These are phyloP conservation scores for Haplochromis burtoni DNA, from an alignment of 2,113 vertebrate species.

Conservation along the genomic window DNA sequence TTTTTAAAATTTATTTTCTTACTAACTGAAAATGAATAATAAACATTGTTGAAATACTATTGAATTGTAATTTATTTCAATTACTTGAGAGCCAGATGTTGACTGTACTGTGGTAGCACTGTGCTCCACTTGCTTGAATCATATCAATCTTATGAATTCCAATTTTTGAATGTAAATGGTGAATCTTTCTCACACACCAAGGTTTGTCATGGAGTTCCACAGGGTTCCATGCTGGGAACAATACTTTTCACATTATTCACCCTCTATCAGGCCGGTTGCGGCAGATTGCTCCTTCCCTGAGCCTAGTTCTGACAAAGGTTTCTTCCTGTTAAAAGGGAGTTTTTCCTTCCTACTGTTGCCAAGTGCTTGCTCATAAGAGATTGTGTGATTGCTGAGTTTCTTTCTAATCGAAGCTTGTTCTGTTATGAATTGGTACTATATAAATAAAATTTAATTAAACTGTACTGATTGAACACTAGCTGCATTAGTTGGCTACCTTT, in stretches of 20 bases:
- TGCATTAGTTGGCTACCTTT: neutral
- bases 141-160: neutral
- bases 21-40: neutral
- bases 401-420: neutral
- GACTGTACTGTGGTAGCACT: neutral
- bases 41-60: neutral
- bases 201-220: neutral
- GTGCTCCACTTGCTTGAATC: neutral
- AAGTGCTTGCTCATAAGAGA: neutral
- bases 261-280: neutral
- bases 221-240: neutral
- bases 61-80: neutral
- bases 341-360: neutral
- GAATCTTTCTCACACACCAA: neutral
- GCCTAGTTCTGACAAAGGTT: neutral
- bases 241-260: neutral
- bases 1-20: neutral
- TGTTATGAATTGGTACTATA: neutral
- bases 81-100: neutral
- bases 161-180: neutral
- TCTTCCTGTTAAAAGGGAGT: neutral
- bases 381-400: neutral
- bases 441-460: neutral
- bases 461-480: neutral
- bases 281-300: neutral